Base-by-base conservation (phyloP, 2,888 invertebrate species). In the Heteromurus nitidus region DNA sequence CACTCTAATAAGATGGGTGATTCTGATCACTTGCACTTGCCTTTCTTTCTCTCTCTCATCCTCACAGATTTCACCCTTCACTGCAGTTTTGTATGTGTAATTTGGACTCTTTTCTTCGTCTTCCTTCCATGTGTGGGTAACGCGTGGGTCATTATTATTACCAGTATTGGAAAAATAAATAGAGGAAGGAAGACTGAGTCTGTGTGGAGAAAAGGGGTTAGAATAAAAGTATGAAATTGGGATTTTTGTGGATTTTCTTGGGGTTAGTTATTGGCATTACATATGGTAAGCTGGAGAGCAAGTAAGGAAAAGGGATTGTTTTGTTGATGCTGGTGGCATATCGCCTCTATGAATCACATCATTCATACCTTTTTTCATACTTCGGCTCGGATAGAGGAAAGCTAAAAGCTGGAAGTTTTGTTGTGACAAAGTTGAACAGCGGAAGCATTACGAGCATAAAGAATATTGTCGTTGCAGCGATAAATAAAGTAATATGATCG, bases 401-500 rank as follows among this genome's bases (percentile, higher is more conserved):
- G n/a, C n/a, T n/a, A 58, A 20, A 11, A 31, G 62, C 44, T 30
- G 30, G 26, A 60, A 22, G 24, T 30, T 47, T 68, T 80, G 73
- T 80, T 80, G 72, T 80, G 80, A 80, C 80, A 80, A 31, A 55
- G 65, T 73, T 64, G 65, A 68, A 62, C 36, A 42, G 68, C 16
- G 55, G 26, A 70, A n/a, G 50, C 69, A 55, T 58, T 55, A 9
- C 30, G 5, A 30, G 65, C 44, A 65, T 24, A 55, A 67, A 24
- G 28, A 67, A 80, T 80, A 73, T 80, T 67, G 67, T 53, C 73
- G 62, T 67, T 36, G 18, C 22, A 26, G n/a, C 73, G 80, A 80
- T 80, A 80, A 80, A 80, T 72, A 80, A 80, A 67, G 65, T 80
- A 80, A 80, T 80, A 80, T 80, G 80, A 80, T 80, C 80, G 67